Base-by-base conservation (phyloP, 2,113 vertebrate species). In the Terrapene triunguis region DNA sequence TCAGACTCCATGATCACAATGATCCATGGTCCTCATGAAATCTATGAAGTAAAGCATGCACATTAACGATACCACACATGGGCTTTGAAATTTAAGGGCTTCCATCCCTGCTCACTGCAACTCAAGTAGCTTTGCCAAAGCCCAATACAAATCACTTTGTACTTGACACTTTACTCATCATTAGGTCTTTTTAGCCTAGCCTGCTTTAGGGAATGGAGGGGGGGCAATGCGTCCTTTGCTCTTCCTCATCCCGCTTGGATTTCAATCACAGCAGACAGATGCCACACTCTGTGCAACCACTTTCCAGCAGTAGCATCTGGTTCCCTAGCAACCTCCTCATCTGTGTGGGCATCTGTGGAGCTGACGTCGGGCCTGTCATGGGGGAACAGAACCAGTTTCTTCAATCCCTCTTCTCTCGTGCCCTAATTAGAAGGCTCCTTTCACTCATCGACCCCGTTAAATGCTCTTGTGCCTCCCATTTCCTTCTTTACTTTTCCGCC, bases 41-140 rank as follows among this genome's bases (percentile, higher is more conserved):
- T 38, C 65, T 38, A 38, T 88, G 92, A 97, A 93, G 95, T 96
- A 95, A 89, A 97, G 94, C 78, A 93, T 87, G 95, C 74, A 53
- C 93, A 96, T 97, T 97, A 94, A 97, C 96, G 92, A 98, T 97
- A 96, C 95, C 89, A 93, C 87, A 84, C 0, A 1, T 96, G 88
- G 91, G 92, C 93, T 97, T 88, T 85, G 97, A 90, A 94, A 94
- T 89, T 91, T 57, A 22, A 97, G 90, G 92, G 90, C 82, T 91
- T 87, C 53, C 2, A 0, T 95, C 96, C 81, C 57, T 5, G 0
- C 83, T 95, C 93, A 88, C 88, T 92, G 96, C 93, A 96, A 81
- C 82, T 82, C 89, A 96, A 96, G 97, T 87, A 97, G 96, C 62
- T 91, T 48, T 74, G 27, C 85, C 86, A 65, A 72, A 87, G 53